Base-by-base conservation (phyloP, 2,797 vertebrate species). In the Trachurus trachurus region DNA sequence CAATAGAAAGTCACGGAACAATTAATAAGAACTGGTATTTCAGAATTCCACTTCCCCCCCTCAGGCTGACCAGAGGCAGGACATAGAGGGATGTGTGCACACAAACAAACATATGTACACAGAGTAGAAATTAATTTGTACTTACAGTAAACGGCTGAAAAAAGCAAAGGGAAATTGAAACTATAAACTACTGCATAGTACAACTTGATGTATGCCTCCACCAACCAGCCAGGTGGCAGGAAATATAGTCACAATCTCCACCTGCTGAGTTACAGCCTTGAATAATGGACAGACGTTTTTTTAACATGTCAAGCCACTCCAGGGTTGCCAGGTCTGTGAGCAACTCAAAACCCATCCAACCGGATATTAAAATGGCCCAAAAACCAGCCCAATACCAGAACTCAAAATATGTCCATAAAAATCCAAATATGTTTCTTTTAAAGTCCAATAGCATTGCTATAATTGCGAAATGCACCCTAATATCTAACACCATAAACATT, bases 1-100 rank as follows among this genome's bases (percentile, higher is more conserved):
- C 61, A 61, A 65, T 19, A 56, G 53, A 75, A 82, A 81, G 47
- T 70, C 76, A 15, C 37, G 31, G 58, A 59, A 57, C 53, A 68
- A 37, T 9, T 9, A 37, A 37, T 37, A 37, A 37, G 34, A 37
- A 37, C 34, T 37, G 34, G 8, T 37, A 37, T 37, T 37, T 37
- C 7, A 8, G 34, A 37, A 37, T 37, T 37, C 7, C 34, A 37
- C 34, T 9, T 37, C 76, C 4, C 39, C 3, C 34, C 70, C 57
- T 42, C 50, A 56, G 56, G 56, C 6, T 59, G 26, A 78, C 71
- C 70, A 77, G 61, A 80, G 45, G 52, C 0, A 0, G 45, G n/a
- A 64, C 44, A 71, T 61, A 58, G 49, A 47, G 16, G 26, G n/a
- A 19, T 47, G 16, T 0, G 1, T n/a, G 5, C 31, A 31, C 22